Evolutionary conservation across 2,888 invertebrate species (phyloP).

Genomic region (Stomorhina lunata): DNA sequence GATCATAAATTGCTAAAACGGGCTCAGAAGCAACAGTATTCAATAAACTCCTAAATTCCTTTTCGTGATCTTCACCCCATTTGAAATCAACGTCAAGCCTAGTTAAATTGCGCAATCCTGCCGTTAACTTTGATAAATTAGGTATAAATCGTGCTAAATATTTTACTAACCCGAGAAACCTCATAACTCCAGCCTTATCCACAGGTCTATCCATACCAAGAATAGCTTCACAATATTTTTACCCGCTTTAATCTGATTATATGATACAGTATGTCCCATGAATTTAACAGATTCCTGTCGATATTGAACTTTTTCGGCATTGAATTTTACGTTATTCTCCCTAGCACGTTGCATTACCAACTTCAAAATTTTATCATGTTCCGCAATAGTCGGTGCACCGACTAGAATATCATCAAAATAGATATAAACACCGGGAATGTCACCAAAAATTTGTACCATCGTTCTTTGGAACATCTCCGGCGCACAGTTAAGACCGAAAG

Average conservation of each 20-base stretch:
- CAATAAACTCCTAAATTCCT: slow-evolving; percentile 38
- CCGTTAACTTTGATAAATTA: slow-evolving; percentile 23
- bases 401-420: slow-evolving; percentile 72
- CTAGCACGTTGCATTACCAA: background rate
- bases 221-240: no score
- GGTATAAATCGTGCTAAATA: no score
- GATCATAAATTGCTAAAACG: slow-evolving; percentile 37
- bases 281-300: slow-evolving; percentile 30
- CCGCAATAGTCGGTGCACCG: background rate
- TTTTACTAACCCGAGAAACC: slow-evolving; percentile 47
- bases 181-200: slow-evolving; percentile 27
- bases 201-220: slow-evolving; percentile 10
- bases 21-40: slow-evolving; percentile 33
- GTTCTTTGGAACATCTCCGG: slow-evolving; percentile 73
- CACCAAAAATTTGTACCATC: slow-evolving; percentile 71
- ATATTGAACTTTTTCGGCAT: slow-evolving; percentile 50
- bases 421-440: slow-evolving; percentile 71
- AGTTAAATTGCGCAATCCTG: slow-evolving; percentile 45
- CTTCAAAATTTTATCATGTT: background rate
- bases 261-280: slow-evolving; percentile 34
- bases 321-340: background rate
- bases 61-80: slow-evolving; percentile 36
- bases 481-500: slow-evolving; percentile 71
- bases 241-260: slow-evolving; percentile 3
- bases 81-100: slow-evolving; percentile 34